Conservation (phyloP, 1,140 invertebrate genomes). For the Halictus rubicundus region DNA sequence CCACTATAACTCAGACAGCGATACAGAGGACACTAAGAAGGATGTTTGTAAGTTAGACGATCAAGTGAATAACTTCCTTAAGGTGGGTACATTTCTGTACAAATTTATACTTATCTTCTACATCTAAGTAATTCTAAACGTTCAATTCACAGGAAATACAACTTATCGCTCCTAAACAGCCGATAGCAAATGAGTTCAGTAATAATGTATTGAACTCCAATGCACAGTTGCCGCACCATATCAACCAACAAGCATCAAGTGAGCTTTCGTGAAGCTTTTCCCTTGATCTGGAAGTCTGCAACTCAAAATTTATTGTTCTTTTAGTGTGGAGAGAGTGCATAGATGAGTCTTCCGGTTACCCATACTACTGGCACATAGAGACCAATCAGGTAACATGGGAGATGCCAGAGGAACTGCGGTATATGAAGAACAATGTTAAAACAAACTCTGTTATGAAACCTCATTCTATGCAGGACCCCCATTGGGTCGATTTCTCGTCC, state of each 20-base stretch:
- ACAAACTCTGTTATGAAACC: conserved; percentile 47
- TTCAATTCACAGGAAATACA: conserved; percentile 75
- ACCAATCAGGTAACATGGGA: conserved; percentile 89
- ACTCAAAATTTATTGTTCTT: conserved; percentile 5
- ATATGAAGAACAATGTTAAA: conserved; percentile 63
- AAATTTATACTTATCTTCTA: background rate
- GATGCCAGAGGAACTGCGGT: conserved; percentile 82
- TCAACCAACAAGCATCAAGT: conserved; percentile 44
- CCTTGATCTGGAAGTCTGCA: too few relatives aligned
- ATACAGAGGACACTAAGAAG: conserved; percentile 70
- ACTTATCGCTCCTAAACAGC: conserved; percentile 71
- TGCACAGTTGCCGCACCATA: background rate
- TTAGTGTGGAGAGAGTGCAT: conserved; percentile 86
- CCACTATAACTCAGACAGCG: conserved; percentile 79
- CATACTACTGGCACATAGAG: conserved; percentile 88
- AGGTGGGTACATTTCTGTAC: conserved; percentile 60
- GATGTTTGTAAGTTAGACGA: conserved; percentile 72
- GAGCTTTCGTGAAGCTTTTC: background rate
- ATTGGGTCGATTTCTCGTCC: conserved; percentile 66
- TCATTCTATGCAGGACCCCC: conserved; percentile 60
- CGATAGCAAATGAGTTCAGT: conserved; percentile 14
- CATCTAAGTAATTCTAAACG: background rate
- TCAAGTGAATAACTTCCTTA: conserved; percentile 80
- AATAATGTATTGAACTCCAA: conserved; percentile 36
- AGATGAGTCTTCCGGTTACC: conserved; percentile 85